phyloP scores from a whole-genome alignment of 2,888 invertebrate genomes.

The Hemicrepidius hirtus region DNA sequence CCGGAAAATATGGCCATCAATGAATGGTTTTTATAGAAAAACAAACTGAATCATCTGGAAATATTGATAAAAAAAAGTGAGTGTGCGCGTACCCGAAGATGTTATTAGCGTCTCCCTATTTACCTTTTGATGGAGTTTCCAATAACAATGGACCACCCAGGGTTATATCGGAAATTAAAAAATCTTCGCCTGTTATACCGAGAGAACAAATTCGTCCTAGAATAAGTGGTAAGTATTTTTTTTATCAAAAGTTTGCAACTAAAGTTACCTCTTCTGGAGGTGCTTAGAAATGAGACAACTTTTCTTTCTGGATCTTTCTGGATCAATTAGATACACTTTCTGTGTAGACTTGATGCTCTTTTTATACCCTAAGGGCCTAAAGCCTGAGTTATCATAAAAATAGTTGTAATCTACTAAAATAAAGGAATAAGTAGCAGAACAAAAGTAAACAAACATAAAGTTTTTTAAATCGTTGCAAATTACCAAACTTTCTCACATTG shows the following conservation, averaged over 20 bases:
- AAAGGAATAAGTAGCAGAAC: too few relatives aligned
- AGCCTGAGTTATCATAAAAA: too few relatives aligned
- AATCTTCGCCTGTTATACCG: slow-evolving; percentile 59
- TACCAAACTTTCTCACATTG: too few relatives aligned
- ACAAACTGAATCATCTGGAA: neutral
- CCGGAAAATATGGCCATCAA: neutral
- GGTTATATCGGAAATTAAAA: slow-evolving; percentile 69
- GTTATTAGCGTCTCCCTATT: slow-evolving; percentile 56
- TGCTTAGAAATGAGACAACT: too few relatives aligned
- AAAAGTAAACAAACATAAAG: too few relatives aligned
- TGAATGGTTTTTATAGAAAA: neutral
- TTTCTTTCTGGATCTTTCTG: too few relatives aligned
- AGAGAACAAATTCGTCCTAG: slow-evolving; percentile 64
- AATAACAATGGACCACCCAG: slow-evolving; percentile 65
- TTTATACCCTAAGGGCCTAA: too few relatives aligned
- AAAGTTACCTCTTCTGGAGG: too few relatives aligned
- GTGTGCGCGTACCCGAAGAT: slow-evolving; percentile 38
- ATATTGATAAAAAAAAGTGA: neutral
- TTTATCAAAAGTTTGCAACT: neutral
- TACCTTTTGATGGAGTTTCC: slow-evolving; percentile 49
- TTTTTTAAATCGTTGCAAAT: too few relatives aligned
- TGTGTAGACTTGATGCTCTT: too few relatives aligned
- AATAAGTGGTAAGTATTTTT: slow-evolving; percentile 64
- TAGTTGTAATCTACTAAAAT: too few relatives aligned
- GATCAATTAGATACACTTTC: too few relatives aligned